Base-by-base conservation (phyloP, 1,140 invertebrate species). In the Aplysia californica region DNA sequence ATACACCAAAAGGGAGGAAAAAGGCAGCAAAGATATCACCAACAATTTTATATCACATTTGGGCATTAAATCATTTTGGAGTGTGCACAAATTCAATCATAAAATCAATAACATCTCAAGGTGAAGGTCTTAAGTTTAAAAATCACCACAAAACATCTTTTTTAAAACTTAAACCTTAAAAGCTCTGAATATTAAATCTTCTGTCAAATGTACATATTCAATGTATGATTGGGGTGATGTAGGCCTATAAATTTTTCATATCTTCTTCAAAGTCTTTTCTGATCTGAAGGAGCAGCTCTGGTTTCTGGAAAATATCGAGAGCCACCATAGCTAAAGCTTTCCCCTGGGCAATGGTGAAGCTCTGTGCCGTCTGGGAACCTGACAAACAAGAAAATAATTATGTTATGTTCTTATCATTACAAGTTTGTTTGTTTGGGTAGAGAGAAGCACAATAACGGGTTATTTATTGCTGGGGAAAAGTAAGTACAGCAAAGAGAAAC, bases 301-400 rank as follows among this genome's bases (percentile, higher is more conserved):
- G 74, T 21, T 78, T 74, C 3, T 39, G 71, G 36, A 81, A 77
- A 21, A 86, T 56, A 41, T 86, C 84, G 15, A 88, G 31, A 23
- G 82, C 82, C 5, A 84, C 84, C 41, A 87, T 67, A 10, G 88
- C 88, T 75, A 89, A 77, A 29, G 79, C 76, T 71, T 86, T 86
- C 1, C 84, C 86, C 58, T 82, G 78, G 20, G 59, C 71, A n/a
- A 89, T 61, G 38, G 88, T 89, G 10, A 72, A 78, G 1, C 38
- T 23, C 58, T 89, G 87, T 33, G 88, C 88, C 64, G 67, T 75
- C 3, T 74, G 39, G 33, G 76, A 71, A 72, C 83, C 83, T 83
- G 26, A 23, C 56, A 66, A 18, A 66, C 35, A 71, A 39, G n/a
- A n/a, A n/a, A n/a, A n/a, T n/a, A n/a, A n/a, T n/a, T n/a, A n/a